Base-by-base conservation (phyloP, 1,140 invertebrate species). In the Heliconius nattereri region DNA sequence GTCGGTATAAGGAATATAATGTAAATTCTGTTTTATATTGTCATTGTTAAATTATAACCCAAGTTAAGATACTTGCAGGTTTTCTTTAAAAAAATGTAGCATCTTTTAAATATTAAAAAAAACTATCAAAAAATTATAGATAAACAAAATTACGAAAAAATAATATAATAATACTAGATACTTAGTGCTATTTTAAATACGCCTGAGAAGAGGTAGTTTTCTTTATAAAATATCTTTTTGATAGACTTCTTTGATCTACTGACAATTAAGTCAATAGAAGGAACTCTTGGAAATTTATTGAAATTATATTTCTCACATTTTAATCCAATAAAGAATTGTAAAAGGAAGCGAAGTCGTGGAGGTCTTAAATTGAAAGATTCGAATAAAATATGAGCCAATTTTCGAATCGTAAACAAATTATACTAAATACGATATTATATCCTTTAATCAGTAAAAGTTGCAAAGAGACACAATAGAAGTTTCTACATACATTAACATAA, bases 1-100 rank as follows among this genome's bases (percentile, higher is more conserved):
- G 90, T n/a, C 35, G 11, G 19, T 7, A 1, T 32, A 45, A 45
- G 40, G 13, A 16, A 45, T 45, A 45, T 45, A 45, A 45, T 16
- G 40, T 3, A 45, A 16, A 45, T 16, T 13, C 13, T 13, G 13
- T 45, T 45, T 45, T 45, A 45, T 45, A 45, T 13, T 16, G 13
- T 16, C 40, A 16, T 45, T 45, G 13, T 45, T 16, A 45, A 45
- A 45, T 45, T 16, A 45, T 45, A 16, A 45, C 13, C 40, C 1
- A 5, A 45, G 13, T 16, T 5, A 45, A 16, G 40, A 13, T 45
- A 16, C 16, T 45, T 16, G 40, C 6, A 1, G 13, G 40, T 16
- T 45, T 45, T 3, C 11, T 45, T 16, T 16, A 45, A 45, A 13
- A 45, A 45, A 40, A 13, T 16, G 40, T 45, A 45, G 3, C 13